Percentiles rank a stretch among this genome's conserved stretches.
Conservation (phyloP, 2,797 vertebrate genomes). For the Echeneis naucrates region DNA sequence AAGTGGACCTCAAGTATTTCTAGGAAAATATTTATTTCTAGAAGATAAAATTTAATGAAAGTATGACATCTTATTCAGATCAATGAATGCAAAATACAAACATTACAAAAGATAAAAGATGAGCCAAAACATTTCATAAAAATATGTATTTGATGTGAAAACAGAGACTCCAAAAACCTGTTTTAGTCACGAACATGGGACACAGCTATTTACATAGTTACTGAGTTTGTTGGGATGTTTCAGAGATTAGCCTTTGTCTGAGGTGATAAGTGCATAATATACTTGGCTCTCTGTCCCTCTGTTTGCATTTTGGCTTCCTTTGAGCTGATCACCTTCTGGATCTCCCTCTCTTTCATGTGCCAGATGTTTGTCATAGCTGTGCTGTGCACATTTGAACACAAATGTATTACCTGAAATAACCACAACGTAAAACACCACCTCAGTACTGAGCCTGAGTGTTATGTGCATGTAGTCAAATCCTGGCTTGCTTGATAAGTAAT, state of each 20-base stretch:
- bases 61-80: too few relatives aligned
- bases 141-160: too few relatives aligned
- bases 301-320: conserved; percentile 56
- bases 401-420: background rate
- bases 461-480: background rate
- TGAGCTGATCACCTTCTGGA: conserved; percentile 74
- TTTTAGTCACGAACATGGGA: too few relatives aligned
- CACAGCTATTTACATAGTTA: background rate
- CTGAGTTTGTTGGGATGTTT: conserved; percentile 3
- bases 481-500: background rate
- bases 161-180: too few relatives aligned
- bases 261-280: conserved; percentile 14
- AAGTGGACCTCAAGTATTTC: background rate
- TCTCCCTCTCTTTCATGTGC: conserved; percentile 74
- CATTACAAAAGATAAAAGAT: too few relatives aligned
- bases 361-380: conserved; percentile 74
- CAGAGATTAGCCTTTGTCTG: conserved; percentile 23
- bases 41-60: too few relatives aligned
- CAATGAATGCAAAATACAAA: too few relatives aligned
- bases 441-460: background rate
- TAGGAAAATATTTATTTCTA: background rate
- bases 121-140: too few relatives aligned
- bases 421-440: background rate
- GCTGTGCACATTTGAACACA: conserved; percentile 19
- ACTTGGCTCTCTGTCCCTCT: background rate